Base-by-base conservation (phyloP, 2,113 vertebrate species). In the Thomomys bottae region DNA sequence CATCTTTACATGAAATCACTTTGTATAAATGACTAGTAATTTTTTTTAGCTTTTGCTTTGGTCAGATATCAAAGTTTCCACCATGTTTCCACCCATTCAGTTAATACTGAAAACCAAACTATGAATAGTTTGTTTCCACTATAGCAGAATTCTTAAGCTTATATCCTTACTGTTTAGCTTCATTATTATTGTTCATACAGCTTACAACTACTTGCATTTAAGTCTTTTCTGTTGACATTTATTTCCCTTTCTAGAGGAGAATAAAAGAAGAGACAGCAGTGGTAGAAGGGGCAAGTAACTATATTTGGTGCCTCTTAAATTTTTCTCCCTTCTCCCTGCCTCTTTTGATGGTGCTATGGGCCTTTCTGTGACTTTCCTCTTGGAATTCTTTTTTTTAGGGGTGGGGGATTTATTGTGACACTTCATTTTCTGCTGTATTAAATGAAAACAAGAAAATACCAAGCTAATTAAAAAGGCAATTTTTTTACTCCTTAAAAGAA, bases 401-500 rank as follows among this genome's bases (percentile, higher is more conserved):
- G 8, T 32, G n/a, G n/a, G 28, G 20, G 78, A 92, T 89, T 94
- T 34, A 78, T 79, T 83, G 79, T 94, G 92, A 64, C 38, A 24
- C 3, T 42, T 4, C 30, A 82, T 68, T 49, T 67, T 83, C 93
- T 96, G 94, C 54, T 88, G 45, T 94, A 94, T 80, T 96, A 95
- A 97, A 96, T 90, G 77, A 96, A 96, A 79, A 38, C 93, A 95
- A 92, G 95, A 95, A 96, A 94, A 96, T 49, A 95, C 68, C 73
- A 83, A 68, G 3, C 70, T 94, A 96, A 84, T 96, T 94, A 96
- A 95, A 82, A 96, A 91, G 96, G 97, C 93, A 95, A 95, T 95
- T 92, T 92, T n/a, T 96, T 92, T 89, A 84, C 96, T 97, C 96
- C 97, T 97, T 97, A 97, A 96, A 95, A n/a, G n/a, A n/a, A n/a